Evolutionary conservation across 2,113 vertebrate genomes (phyloP), one percentile per base, ranked within the genome.

Genomic region (Apaloderma vittatum): DNA sequence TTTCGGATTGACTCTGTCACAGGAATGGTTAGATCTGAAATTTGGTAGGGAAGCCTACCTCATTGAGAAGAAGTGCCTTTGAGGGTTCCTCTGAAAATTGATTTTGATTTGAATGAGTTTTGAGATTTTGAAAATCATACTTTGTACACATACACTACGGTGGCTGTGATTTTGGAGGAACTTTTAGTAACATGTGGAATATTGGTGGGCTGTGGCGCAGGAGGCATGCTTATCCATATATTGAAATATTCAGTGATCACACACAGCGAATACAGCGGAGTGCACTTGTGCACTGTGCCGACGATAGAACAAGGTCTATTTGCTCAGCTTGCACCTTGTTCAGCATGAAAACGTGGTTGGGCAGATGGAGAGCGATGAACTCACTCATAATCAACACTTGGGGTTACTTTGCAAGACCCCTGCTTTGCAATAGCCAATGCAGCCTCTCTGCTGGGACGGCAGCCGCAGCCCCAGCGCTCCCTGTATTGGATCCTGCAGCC

Each of bases 41-140:
- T 97, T 83, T 93, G 85, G 85, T 92, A 91, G 59, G 54, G 84
- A 97, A 95, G 93, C 85, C 92, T 92, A 82, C 54, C 63, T 94
- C 93, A 75, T 43, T 94, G 85, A 95, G 48, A 85, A 94, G 68
- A 95, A 94, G 73, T 94, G 63, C 48, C 86, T 97, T 92, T 79
- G 94, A 97, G 94, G 78, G 73, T 75, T 93, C 81, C 95, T 95
- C 55, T 71, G 70, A 66, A 97, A 97, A 97, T 58, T 95, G 86
- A 76, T 91, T 93, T 90, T 95, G 90, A 88, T 97, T 93, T 94
- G 81, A 97, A 95, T 68, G 88, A 95, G 66, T 77, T 96, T 70
- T 3, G 8, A 97, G 72, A 36, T 92, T 96, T 91, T 93, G 81
- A 93, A 94, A 93, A 93, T 92, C 90, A 86, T 62, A 90, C 81